Percentiles rank a stretch among this genome's conserved stretches.
These are phyloP conservation scores for Antechinus stuartii DNA, from an alignment of 2,113 vertebrate genomes.

Conservation along the genomic window DNA sequence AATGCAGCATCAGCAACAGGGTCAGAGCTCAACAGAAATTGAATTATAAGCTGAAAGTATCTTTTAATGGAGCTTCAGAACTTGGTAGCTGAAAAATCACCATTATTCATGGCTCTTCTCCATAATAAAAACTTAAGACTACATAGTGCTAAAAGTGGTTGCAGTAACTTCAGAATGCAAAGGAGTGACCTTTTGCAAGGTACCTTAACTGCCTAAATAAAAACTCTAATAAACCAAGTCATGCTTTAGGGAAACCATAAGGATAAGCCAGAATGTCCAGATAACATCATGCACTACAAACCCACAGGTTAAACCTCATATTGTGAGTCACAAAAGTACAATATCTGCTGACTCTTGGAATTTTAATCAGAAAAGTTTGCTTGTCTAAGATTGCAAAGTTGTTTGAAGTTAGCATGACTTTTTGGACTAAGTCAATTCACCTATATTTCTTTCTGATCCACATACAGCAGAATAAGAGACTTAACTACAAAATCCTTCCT, in stretches of 20 bases:
- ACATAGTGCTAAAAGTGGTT: slow-evolving; percentile 59
- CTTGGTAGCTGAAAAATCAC: slow-evolving; percentile 9
- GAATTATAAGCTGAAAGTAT: slow-evolving; percentile 19
- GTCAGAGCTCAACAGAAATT: slow-evolving; percentile 14
- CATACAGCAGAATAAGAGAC: background rate
- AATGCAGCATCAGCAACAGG: background rate
- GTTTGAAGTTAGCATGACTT: background rate
- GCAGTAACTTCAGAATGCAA: slow-evolving; percentile 61
- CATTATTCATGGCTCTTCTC: slow-evolving; percentile 22
- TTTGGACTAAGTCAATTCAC: background rate
- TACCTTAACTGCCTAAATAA: slow-evolving; percentile 67
- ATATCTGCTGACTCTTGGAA: slow-evolving; percentile 16
- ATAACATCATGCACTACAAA: slow-evolving; percentile 34
- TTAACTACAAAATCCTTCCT: slow-evolving; percentile 8
- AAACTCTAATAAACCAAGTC: slow-evolving; percentile 63
- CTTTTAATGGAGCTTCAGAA: slow-evolving; percentile 52
- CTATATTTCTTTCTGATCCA: slow-evolving; percentile 3
- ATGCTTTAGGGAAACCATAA: slow-evolving; percentile 52
- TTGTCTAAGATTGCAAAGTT: background rate
- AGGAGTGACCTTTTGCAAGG: slow-evolving; percentile 49
- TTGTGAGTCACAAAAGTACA: slow-evolving; percentile 8
- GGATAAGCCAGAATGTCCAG: slow-evolving; percentile 49
- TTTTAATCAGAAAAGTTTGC: background rate
- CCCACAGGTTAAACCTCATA: slow-evolving; percentile 50
- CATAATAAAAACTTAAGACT: slow-evolving; percentile 44